Base-by-base conservation (phyloP, 2,797 vertebrate species). In the Eupleurogrammus muticus region DNA sequence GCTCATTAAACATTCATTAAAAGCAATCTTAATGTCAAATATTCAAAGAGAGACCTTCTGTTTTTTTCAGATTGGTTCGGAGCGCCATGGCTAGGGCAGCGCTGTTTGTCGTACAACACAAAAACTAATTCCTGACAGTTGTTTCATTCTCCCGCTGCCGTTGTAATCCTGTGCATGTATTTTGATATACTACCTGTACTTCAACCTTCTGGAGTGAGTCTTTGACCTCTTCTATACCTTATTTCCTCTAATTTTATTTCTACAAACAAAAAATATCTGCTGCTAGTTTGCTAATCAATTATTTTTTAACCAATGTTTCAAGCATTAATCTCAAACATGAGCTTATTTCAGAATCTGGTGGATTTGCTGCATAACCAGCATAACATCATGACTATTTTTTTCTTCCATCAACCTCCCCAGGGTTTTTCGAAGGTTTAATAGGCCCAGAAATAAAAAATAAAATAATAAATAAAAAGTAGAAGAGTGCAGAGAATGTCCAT, bases 1-100 rank as follows among this genome's bases (percentile, higher is more conserved):
- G 49, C 72, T 73, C 75, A 75, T 88, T 57, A 83, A 88, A 74
- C 17, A 81, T 87, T 75, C 42, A 89, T 70, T 3, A 52, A 47
- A 57, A 11, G 8, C 38, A 46, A 46, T 55, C 60, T 67, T 32
- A 49, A 68, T 77, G 66, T 74, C 50, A 2, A 21, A 67, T 24
- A 54, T 16, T 38, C 21, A 54, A 77, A 66, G 36, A 10, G 40
- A 58, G 38, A 56, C 35, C 17, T 70, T 66, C 50, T 68, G 55
- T 64, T 70, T 56, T 62, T 17, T 72, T 55, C 12, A 16, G 61
- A 36, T 46, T 50, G 49, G 49, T 73, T 58, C 13, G 13, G 24
- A 21, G 49, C 53, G 52, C 24, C 32, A 44, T 17, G 48, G 63
- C 46, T 42, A 23, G 17, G 52, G 50, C 61, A 10, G 51, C 36